A percentile compares a stretch with the other conserved stretches of the same genome.
These are phyloP conservation scores for Tupaia chinensis DNA, from an alignment of 2,113 vertebrate genomes.

Conservation along the genomic window DNA sequence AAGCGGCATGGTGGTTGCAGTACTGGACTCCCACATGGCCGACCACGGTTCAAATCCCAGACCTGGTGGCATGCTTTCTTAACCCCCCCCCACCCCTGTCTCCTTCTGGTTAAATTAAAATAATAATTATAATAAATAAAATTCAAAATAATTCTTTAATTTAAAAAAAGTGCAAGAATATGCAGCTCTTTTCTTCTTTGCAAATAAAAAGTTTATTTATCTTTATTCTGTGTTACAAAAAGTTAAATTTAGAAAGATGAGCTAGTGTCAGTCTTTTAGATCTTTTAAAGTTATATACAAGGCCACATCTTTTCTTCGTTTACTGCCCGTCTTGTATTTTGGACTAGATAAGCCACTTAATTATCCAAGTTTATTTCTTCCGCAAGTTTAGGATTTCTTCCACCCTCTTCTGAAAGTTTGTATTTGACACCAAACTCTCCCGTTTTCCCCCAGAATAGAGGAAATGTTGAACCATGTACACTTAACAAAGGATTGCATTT, in stretches of 20 bases:
- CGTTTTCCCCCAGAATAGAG: background rate
- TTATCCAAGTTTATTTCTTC: background rate
- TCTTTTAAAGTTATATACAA: conserved; percentile 16
- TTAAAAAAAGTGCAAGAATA: background rate
- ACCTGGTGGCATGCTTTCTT: no score
- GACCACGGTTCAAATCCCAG: no score
- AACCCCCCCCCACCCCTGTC: no score
- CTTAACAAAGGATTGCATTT: background rate
- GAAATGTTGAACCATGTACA: background rate
- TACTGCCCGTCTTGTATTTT: conserved; percentile 4
- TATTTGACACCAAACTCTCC: background rate
- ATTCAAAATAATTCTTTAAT: conserved; percentile 33
- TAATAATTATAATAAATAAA: no score
- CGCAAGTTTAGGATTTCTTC: conserved; percentile 20
- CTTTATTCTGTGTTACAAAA: background rate
- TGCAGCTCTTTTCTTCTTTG: background rate
- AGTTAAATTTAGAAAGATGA: background rate
- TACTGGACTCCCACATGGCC: no score
- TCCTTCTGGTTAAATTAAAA: no score
- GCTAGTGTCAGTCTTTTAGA: background rate
- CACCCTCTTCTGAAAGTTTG: background rate
- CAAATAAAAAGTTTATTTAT: conserved; percentile 23
- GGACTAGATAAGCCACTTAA: conserved; percentile 30
- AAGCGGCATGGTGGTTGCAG: no score
- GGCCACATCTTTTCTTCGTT: conserved; percentile 15